Conservation (phyloP, 92 coral and sea anemone species). For the Porites cylindrica region DNA sequence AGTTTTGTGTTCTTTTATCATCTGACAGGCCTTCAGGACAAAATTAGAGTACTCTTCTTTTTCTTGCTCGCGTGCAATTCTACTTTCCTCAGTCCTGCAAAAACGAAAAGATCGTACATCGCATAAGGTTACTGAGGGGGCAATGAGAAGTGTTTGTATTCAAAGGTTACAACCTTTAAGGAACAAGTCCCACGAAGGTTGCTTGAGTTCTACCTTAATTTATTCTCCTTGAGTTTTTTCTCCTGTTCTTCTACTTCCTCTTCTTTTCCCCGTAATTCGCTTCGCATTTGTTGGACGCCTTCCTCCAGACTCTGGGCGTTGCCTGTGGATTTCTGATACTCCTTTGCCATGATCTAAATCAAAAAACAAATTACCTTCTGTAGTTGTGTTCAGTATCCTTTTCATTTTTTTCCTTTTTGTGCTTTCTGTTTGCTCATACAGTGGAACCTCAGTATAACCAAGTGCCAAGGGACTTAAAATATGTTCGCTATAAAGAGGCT, state of each 20-base stretch:
- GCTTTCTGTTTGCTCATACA: no score
- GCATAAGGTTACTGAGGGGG: neutral
- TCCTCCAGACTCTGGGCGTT: conserved; percentile 68
- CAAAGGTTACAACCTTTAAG: no score
- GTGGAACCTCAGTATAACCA: no score
- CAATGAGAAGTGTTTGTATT: neutral
- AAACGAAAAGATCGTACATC: neutral
- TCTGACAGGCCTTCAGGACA: conserved; percentile 71
- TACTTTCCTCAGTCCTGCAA: conserved; percentile 63
- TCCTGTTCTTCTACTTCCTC: conserved; percentile 71
- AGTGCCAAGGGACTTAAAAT: no score
- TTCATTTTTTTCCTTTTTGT: no score
- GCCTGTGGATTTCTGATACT: conserved; percentile 71
- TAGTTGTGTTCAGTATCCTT: no score
- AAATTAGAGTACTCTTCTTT: conserved; percentile 74
- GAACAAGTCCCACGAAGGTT: no score
- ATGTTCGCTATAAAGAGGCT: no score
- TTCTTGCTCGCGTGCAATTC: conserved; percentile 62
- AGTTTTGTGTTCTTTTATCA: conserved; percentile 90
- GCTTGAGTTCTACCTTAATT: conserved; percentile 62
- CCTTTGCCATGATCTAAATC: conserved; percentile 78
- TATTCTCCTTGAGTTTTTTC: conserved; percentile 56
- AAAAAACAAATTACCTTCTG: neutral
- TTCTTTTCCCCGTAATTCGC: conserved; percentile 57
- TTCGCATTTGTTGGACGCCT: conserved; percentile 70